phyloP scores from a whole-genome alignment of 2,888 invertebrate species.

The Apamea sordens region DNA sequence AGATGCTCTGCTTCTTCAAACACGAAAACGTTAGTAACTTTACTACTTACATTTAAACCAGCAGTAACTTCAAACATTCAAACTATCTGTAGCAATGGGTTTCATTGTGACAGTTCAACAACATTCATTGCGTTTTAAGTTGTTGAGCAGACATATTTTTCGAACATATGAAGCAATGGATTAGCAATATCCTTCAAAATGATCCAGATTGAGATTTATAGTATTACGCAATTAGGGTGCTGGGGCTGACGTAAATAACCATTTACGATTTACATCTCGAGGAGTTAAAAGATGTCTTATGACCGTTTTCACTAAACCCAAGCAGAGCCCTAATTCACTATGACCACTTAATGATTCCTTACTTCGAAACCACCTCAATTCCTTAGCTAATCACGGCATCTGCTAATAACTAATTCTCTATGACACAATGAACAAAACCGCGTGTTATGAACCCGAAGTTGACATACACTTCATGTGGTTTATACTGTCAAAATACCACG shows the following conservation, averaged over 20 bases:
- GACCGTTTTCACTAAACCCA: neutral
- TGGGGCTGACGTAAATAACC: neutral
- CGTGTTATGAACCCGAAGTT: neutral
- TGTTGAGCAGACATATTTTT: neutral
- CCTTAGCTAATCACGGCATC: neutral
- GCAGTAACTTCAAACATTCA: too few species aligned
- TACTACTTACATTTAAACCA: neutral
- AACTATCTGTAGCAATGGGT: neutral
- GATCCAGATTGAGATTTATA: neutral
- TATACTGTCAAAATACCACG: neutral
- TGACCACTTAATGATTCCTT: neutral
- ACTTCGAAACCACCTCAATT: neutral
- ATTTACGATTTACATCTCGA: neutral
- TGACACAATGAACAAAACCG: neutral
- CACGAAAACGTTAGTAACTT: slow-evolving; percentile 98
- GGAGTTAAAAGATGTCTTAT: too few species aligned
- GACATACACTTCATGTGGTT: neutral
- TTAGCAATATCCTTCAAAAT: neutral
- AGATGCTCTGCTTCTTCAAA: slow-evolving; percentile 99
- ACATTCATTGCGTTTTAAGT: neutral
- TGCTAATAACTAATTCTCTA: neutral
- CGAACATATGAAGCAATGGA: neutral
- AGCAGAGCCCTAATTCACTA: neutral
- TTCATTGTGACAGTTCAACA: neutral
- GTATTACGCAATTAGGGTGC: neutral